These are phyloP conservation scores for Molanna angustata DNA, from an alignment of 2,888 invertebrate genomes.

Conservation along the genomic window DNA sequence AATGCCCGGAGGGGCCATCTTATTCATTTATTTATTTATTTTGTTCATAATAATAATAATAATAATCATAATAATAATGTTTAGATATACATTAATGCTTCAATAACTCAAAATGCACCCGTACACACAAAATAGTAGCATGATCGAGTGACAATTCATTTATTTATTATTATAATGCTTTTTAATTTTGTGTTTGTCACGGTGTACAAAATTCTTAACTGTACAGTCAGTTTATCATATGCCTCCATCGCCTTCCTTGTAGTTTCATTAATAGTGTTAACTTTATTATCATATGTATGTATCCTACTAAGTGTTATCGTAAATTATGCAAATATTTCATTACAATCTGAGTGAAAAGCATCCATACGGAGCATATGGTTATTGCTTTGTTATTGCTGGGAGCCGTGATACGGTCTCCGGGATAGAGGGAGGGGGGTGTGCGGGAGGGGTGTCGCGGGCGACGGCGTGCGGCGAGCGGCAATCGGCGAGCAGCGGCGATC, in stretches of 20 bases:
- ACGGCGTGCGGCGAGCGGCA: slow-evolving; percentile 6
- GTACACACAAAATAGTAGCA: slow-evolving; percentile 55
- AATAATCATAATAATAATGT: slow-evolving; percentile 53
- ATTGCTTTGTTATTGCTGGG: slow-evolving; percentile 56
- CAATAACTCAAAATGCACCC: slow-evolving; percentile 59
- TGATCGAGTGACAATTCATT: slow-evolving; percentile 34
- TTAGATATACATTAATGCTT: slow-evolving; percentile 54
- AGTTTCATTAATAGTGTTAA: too few species aligned
- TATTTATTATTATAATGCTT: slow-evolving; percentile 20
- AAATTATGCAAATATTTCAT: slow-evolving; percentile 42
- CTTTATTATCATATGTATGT: slow-evolving; percentile 47
- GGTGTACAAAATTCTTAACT: slow-evolving; percentile 45
- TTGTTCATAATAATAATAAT: slow-evolving; percentile 41
- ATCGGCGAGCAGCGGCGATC: slow-evolving; percentile 38
- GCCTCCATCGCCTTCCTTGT: slow-evolving; percentile 44
- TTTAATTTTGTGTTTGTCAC: slow-evolving; percentile 16
- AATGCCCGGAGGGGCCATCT: slow-evolving; percentile 59
- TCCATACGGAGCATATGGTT: slow-evolving; percentile 54
- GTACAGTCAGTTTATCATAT: slow-evolving; percentile 48
- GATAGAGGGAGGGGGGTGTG: slow-evolving; percentile 19
- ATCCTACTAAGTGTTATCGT: slow-evolving; percentile 45
- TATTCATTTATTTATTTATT: slow-evolving; percentile 43
- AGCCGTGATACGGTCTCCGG: slow-evolving; percentile 39
- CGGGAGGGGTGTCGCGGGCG: slow-evolving; percentile 3
- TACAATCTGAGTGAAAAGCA: slow-evolving; percentile 51